These are phyloP conservation scores for Poeciliopsis gracilis DNA, from an alignment of 2,797 vertebrate species.

Conservation along the genomic window DNA sequence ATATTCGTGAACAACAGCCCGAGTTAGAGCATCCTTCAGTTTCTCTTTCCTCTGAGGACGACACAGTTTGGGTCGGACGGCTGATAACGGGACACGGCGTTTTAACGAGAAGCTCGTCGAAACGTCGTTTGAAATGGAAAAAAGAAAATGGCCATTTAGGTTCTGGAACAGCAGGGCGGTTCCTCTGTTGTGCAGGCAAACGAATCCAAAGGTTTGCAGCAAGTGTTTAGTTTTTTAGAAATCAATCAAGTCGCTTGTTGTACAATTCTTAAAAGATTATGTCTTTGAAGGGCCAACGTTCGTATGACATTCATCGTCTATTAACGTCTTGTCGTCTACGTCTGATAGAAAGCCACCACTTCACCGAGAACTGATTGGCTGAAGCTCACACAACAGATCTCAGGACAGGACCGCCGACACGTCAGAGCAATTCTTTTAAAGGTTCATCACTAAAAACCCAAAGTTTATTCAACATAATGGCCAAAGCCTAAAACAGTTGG, in stretches of 20 bases:
- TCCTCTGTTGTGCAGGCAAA: too few relatives aligned
- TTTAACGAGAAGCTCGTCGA: not conserved
- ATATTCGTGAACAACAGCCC: too few relatives aligned
- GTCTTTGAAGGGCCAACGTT: not conserved
- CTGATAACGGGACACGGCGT: not conserved
- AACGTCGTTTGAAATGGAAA: not conserved
- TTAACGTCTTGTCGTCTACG: not conserved
- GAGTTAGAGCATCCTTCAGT: too few relatives aligned
- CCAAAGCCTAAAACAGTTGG: not conserved
- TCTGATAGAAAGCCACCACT: not conserved
- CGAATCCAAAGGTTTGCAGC: too few relatives aligned
- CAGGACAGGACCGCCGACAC: not conserved
- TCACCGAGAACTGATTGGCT: not conserved
- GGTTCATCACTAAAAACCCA: not conserved
- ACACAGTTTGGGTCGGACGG: not conserved
- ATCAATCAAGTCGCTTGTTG: not conserved
- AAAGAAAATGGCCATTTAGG: not conserved
- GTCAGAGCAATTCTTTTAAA: not conserved
- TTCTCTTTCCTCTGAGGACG: not conserved
- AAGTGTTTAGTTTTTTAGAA: not conserved
- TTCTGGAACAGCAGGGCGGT: not conserved
- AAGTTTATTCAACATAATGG: not conserved
- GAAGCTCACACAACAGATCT: too few relatives aligned
- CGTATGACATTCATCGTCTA: not conserved
- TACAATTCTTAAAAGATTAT: not conserved